phyloP scores from a whole-genome alignment of 2,888 invertebrate species.

The Andrena minutula region DNA sequence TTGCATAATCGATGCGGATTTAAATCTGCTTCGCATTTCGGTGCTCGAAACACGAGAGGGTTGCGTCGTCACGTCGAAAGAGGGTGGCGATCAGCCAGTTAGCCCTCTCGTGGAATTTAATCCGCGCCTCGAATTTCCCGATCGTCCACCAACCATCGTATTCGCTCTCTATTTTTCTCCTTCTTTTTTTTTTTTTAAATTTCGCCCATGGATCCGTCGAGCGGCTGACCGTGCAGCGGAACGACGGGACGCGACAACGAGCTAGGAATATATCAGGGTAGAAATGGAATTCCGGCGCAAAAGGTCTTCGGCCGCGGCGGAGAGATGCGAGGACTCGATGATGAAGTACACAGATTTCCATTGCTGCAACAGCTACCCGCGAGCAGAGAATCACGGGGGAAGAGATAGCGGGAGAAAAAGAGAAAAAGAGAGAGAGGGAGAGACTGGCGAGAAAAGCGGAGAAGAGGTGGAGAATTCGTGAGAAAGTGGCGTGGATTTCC shows the following conservation, averaged over 20 bases:
- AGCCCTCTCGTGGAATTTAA: conserved; percentile 63
- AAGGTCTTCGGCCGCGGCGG: conserved; percentile 5
- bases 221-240: conserved; percentile 30
- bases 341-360: conserved; percentile 46
- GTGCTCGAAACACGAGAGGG: conserved; percentile 41
- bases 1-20: conserved; percentile 63
- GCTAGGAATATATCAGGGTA: neutral
- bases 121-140: conserved; percentile 59
- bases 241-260: conserved; percentile 28
- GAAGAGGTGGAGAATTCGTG: conserved; percentile 27
- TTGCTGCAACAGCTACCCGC: conserved; percentile 1
- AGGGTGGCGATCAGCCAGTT: conserved; percentile 42
- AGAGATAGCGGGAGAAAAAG: neutral
- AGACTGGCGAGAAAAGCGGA: neutral
- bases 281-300: conserved; percentile 5
- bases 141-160: conserved; percentile 29
- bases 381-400: conserved; percentile 25
- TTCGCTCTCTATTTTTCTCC: conserved; percentile 25
- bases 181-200: conserved; percentile 3
- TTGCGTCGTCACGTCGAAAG: conserved; percentile 21
- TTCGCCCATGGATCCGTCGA: conserved; percentile 22
- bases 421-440: neutral
- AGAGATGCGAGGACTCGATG: neutral
- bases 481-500: conserved; percentile 68
- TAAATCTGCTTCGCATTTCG: conserved; percentile 60